Evolutionary conservation across 2,113 vertebrate genomes (phyloP), one percentile per base, ranked within the genome.

Genomic region (Ardeotis arabs): DNA sequence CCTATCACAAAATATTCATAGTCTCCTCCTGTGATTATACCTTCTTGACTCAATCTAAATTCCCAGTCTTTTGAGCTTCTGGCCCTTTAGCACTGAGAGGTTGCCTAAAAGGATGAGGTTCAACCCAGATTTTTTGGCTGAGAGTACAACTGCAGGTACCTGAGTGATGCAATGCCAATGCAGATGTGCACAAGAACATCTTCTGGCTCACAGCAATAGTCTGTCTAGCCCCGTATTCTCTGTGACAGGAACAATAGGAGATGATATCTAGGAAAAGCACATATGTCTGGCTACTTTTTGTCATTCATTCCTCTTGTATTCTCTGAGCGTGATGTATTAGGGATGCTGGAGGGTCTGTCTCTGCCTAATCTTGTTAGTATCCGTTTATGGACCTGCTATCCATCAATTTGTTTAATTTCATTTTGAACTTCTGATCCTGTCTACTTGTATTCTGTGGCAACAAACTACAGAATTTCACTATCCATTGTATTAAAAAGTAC

Each of bases 351-450:
- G 50, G 47, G 28, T 19, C 37, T 91, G 78, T 70, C 76, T 93
- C 74, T 62, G 10, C 55, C 80, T 95, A 95, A 95, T 95, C 63
- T 18, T 83, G 77, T 97, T 92, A 95, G 64, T 86, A 92, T 95
- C 96, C 29, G 50, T 89, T 93, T 95, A 89, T 77, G 47, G 90
- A 85, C 37, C 31, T 63, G 37, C 89, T 89, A 89, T 74, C 83
- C 64, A 80, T 89, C 89, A 95, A 63, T 73, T 84, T 86, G 60
- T 86, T 95, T 92, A 86, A 95, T 93, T 95, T 95, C 7, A 70
- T 5, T 80, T 70, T 86, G 86, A 92, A 92, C 72, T 94, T 82
- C 81, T 84, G 68, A 37, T 86, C 63, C 59, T 93, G 37, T 90
- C 86, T 92, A 28, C 12, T 37, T 79, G 25, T 70, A 20, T 56